phyloP scores from a whole-genome alignment of 2,888 invertebrate species.

The Callyntrura sp. region DNA sequence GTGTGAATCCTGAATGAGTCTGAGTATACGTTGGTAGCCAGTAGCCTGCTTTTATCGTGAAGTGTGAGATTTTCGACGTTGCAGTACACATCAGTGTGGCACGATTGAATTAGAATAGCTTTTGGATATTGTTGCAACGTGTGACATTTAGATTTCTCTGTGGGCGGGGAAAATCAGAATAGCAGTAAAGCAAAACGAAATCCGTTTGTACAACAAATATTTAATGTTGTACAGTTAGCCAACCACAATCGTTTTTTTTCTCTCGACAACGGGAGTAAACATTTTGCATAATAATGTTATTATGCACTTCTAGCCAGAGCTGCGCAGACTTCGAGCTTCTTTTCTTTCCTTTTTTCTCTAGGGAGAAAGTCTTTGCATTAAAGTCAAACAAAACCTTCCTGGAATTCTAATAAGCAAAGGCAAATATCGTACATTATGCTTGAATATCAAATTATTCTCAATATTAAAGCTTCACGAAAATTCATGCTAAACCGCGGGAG shows the following conservation, averaged over 20 bases:
- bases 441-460: not conserved
- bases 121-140: no score
- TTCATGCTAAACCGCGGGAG: not conserved
- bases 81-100: no score
- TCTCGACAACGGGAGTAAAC: not conserved
- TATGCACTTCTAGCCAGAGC: not conserved
- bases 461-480: not conserved
- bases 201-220: not conserved
- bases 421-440: not conserved
- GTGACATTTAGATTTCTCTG: no score
- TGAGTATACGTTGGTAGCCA: no score
- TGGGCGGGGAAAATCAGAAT: no score
- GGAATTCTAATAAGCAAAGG: slow-evolving; percentile 50
- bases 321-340: not conserved
- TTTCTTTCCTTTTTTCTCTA: not conserved
- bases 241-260: not conserved
- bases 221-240: not conserved
- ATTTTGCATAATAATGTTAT: slow-evolving; percentile 25
- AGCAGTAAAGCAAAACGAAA: no score
- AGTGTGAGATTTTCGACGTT: no score
- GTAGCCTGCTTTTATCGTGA: no score
- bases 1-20: no score
- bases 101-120: no score
- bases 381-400: slow-evolving; percentile 47
- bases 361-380: slow-evolving; percentile 31